A percentile compares a stretch with the other conserved stretches of the same genome.
These are phyloP conservation scores for Mormyrops boulengeri DNA, from an alignment of 2,797 vertebrate species.

Conservation along the genomic window DNA sequence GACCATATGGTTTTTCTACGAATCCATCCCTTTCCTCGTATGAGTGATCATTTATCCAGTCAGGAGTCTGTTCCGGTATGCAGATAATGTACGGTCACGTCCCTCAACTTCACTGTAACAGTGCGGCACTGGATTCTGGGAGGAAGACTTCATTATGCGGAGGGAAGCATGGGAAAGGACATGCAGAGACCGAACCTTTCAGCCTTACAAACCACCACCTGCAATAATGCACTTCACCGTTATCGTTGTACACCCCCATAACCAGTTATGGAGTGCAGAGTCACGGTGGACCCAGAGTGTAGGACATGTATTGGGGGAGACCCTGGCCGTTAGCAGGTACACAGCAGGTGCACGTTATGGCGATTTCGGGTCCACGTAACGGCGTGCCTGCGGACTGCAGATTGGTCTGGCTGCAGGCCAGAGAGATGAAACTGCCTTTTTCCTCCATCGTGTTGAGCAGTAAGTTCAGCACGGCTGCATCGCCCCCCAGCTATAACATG, in stretches of 20 bases:
- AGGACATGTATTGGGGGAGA: neutral
- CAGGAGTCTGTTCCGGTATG: neutral
- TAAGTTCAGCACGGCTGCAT: neutral
- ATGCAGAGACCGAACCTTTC: neutral
- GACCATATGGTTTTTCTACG: neutral
- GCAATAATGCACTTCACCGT: neutral
- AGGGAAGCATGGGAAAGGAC: neutral
- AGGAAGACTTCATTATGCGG: neutral
- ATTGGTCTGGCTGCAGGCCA: neutral
- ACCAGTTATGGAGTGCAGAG: neutral
- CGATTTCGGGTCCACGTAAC: neutral
- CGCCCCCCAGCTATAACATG: neutral
- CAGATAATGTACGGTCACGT: neutral
- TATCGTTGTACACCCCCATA: neutral
- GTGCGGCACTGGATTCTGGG: neutral
- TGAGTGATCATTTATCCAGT: neutral
- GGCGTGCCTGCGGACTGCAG: neutral
- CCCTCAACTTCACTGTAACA: neutral
- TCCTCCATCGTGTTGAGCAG: neutral
- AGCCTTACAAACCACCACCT: neutral
- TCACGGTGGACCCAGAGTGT: neutral
- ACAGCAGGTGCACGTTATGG: neutral
- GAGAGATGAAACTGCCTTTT: neutral
- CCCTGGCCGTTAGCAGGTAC: neutral
- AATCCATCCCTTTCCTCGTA: neutral